phyloP scores from a whole-genome alignment of 2,113 vertebrate species.

The Hippolais icterina region DNA sequence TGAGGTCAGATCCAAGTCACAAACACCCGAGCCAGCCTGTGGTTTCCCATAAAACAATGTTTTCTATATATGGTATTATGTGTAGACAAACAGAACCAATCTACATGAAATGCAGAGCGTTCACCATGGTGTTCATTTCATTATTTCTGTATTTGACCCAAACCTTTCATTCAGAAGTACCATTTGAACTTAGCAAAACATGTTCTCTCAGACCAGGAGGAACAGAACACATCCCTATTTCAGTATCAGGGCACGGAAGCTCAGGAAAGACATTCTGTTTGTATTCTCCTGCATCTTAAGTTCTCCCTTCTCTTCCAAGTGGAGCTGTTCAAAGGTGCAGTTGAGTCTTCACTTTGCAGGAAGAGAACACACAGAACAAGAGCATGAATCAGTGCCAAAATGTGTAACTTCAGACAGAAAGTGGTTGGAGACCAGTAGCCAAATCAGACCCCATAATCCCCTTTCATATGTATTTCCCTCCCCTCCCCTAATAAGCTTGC shows the following conservation, averaged over 20 bases:
- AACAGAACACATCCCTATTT: not conserved
- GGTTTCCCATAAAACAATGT: not conserved
- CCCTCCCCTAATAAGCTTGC: not conserved
- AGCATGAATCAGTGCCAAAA: accelerated
- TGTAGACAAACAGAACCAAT: not conserved
- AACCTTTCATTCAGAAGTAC: not conserved
- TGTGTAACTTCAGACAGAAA: not conserved
- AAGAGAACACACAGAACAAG: not conserved
- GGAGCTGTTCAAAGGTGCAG: not conserved
- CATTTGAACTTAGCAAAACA: not conserved
- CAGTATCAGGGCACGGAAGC: not conserved
- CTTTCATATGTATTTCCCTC: accelerated
- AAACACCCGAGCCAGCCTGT: not conserved
- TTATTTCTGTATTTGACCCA: not conserved
- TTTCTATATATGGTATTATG: not conserved
- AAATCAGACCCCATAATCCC: not conserved
- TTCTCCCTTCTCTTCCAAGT: not conserved
- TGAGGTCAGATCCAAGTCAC: not conserved
- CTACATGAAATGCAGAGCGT: not conserved
- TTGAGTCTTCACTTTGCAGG: not conserved
- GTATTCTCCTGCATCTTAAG: accelerated
- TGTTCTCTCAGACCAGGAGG: not conserved
- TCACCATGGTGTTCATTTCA: not conserved
- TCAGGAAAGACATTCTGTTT: not conserved
- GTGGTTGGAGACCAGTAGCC: not conserved